Percentiles rank a stretch among this genome's conserved stretches.
phyloP scores from a whole-genome alignment of 2,113 vertebrate species.

The Irena cyanogastra region DNA sequence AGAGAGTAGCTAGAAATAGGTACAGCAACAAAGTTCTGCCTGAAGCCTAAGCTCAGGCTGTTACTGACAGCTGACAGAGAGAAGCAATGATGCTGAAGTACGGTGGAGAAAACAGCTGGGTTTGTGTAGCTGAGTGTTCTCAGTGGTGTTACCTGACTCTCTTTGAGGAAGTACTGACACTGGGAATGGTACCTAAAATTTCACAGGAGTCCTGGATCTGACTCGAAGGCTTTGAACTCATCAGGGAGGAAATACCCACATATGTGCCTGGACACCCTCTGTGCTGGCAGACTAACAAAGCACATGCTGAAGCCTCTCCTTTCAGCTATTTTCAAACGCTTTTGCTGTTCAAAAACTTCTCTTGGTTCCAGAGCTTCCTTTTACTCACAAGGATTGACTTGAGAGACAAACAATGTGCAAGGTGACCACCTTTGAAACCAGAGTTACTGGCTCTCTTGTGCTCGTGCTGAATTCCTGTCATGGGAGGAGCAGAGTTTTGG shows the following conservation, averaged over 20 bases:
- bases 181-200: background rate
- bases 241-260: accelerated
- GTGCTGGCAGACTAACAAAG: background rate
- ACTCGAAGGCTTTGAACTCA: background rate
- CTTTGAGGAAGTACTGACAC: background rate
- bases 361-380: background rate
- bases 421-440: background rate
- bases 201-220: background rate
- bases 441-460: background rate
- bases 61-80: background rate
- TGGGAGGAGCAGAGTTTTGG: background rate
- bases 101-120: accelerated
- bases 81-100: background rate
- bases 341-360: background rate
- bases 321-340: background rate
- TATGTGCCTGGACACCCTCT: accelerated
- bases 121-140: background rate
- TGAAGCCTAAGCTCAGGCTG: accelerated
- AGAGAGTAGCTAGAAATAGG: background rate
- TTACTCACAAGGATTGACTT: background rate
- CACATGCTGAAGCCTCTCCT: background rate
- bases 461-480: accelerated
- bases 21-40: background rate
- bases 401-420: accelerated
- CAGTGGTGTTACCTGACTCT: background rate